phyloP scores from a whole-genome alignment of 2,113 vertebrate species.

The Callopanchax toddi region DNA sequence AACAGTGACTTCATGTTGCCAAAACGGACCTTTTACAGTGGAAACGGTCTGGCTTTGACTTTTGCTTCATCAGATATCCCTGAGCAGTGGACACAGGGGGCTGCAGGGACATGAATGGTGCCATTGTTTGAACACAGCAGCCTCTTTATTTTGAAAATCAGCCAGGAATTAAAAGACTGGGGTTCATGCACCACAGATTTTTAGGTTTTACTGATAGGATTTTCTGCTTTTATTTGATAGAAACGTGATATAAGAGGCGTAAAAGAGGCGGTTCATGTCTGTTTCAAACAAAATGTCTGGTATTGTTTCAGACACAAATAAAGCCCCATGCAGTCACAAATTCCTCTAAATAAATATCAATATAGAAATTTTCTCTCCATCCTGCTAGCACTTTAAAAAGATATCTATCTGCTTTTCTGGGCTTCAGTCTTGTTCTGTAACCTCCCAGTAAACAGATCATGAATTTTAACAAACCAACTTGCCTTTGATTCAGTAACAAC shows the following conservation, averaged over 20 bases:
- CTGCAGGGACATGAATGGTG: constrained; percentile 53
- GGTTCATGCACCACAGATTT: constrained; percentile 33
- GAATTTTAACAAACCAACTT: constrained; percentile 31
- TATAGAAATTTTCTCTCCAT: background rate
- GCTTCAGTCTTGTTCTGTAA: constrained; percentile 4
- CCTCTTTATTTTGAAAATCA: constrained; percentile 57
- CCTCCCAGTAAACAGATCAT: constrained; percentile 32
- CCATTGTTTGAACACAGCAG: constrained; percentile 62
- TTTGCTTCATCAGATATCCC: constrained; percentile 32
- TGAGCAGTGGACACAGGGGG: constrained; percentile 30
- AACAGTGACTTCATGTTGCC: constrained; percentile 9
- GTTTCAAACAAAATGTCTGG: too few relatives aligned
- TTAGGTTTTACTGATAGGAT: constrained; percentile 10
- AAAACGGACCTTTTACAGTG: constrained; percentile 8
- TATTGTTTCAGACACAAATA: background rate
- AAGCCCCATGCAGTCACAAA: background rate
- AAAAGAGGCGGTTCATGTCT: too few relatives aligned
- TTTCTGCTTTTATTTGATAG: constrained; percentile 11
- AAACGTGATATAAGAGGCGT: too few relatives aligned
- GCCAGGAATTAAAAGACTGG: constrained; percentile 54
- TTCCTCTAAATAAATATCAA: too few relatives aligned
- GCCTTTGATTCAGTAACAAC: constrained; percentile 46
- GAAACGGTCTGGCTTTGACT: background rate
- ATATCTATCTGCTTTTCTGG: background rate
- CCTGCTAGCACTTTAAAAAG: constrained; percentile 1